Evolutionary conservation across 2,797 vertebrate genomes (phyloP).

Genomic region (Acanthopagrus latus): DNA sequence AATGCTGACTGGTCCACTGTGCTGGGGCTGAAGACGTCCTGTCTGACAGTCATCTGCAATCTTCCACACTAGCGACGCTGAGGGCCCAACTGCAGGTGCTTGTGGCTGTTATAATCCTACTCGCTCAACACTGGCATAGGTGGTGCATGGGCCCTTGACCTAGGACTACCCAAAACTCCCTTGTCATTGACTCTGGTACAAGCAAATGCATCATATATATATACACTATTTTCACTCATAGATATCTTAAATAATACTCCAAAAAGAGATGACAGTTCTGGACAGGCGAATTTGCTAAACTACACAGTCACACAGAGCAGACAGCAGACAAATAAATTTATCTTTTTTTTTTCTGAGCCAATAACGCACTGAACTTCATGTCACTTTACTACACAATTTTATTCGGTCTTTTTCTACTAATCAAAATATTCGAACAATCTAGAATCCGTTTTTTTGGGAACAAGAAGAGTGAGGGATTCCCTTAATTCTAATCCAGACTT

Average conservation of each 20-base stretch:
- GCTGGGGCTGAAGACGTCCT: slow-evolving; percentile 94
- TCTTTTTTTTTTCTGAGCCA: slow-evolving; percentile 82
- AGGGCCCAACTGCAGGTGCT: slow-evolving; percentile 81
- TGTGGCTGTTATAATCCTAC: slow-evolving; percentile 76
- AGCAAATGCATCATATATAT: slow-evolving; percentile 34
- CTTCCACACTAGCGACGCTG: slow-evolving; percentile 92
- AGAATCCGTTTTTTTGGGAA: slow-evolving; percentile 78
- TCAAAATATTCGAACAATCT: slow-evolving; percentile 87
- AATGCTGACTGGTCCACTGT: slow-evolving; percentile 92
- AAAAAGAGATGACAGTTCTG: slow-evolving; percentile 48
- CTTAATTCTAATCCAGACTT: slow-evolving; percentile 78
- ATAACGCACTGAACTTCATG: slow-evolving; percentile 86
- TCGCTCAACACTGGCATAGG: slow-evolving; percentile 70
- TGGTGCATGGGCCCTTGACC: slow-evolving; percentile 61
- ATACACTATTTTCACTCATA: slow-evolving; percentile 40
- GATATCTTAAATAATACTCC: slow-evolving; percentile 23
- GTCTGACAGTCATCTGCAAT: slow-evolving; percentile 94
- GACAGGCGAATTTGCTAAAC: slow-evolving; percentile 66
- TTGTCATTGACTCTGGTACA: slow-evolving; percentile 58
- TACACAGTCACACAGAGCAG: slow-evolving; percentile 65
- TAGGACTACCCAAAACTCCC: slow-evolving; percentile 75
- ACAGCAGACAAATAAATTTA: slow-evolving; percentile 63
- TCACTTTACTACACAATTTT: slow-evolving; percentile 88
- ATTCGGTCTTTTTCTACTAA: slow-evolving; percentile 85
- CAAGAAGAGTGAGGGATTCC: slow-evolving; percentile 74